Conservation (phyloP, 2,797 vertebrate species). For the Myripristis jacobus region DNA sequence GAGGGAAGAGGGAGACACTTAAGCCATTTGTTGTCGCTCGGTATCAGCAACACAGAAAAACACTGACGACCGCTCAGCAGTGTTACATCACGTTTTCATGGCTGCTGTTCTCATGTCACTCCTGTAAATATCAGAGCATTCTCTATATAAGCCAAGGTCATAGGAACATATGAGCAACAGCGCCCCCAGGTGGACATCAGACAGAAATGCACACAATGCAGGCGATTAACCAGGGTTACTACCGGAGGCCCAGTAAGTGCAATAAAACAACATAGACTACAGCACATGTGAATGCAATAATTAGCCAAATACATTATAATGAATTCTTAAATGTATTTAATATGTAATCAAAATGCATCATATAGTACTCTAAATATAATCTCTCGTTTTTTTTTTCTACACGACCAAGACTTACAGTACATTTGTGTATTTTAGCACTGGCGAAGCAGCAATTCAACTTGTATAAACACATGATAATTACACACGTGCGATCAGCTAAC, state of each 20-base stretch:
- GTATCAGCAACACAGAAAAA: slow-evolving; percentile 51
- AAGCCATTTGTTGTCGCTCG: slow-evolving; percentile 77
- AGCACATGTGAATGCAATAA: slow-evolving; percentile 79
- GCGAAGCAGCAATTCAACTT: slow-evolving; percentile 20
- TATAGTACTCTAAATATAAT: slow-evolving; percentile 53
- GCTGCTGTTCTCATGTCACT: slow-evolving; percentile 44
- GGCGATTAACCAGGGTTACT: slow-evolving; percentile 61
- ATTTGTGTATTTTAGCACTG: slow-evolving; percentile 46
- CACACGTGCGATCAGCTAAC: slow-evolving; percentile 19
- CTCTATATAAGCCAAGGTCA: slow-evolving; percentile 71
- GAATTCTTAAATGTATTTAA: slow-evolving; percentile 63
- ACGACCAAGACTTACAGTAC: slow-evolving; percentile 57
- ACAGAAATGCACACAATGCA: slow-evolving; percentile 53
- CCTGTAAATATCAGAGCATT: slow-evolving; percentile 52
- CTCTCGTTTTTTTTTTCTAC: slow-evolving; percentile 64
- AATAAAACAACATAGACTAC: slow-evolving; percentile 67
- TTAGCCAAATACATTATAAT: slow-evolving; percentile 60
- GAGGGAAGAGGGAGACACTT: slow-evolving; percentile 62
- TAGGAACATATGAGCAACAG: slow-evolving; percentile 51
- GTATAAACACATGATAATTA: slow-evolving; percentile 43
- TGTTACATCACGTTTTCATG: slow-evolving; percentile 42
- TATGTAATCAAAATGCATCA: slow-evolving; percentile 64
- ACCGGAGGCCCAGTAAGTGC: slow-evolving; percentile 58
- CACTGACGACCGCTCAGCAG: slow-evolving; percentile 34
- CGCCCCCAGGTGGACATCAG: slow-evolving; percentile 67